These are phyloP conservation scores for Aeoliscus strigatus DNA, from an alignment of 2,797 vertebrate genomes.

Conservation along the genomic window DNA sequence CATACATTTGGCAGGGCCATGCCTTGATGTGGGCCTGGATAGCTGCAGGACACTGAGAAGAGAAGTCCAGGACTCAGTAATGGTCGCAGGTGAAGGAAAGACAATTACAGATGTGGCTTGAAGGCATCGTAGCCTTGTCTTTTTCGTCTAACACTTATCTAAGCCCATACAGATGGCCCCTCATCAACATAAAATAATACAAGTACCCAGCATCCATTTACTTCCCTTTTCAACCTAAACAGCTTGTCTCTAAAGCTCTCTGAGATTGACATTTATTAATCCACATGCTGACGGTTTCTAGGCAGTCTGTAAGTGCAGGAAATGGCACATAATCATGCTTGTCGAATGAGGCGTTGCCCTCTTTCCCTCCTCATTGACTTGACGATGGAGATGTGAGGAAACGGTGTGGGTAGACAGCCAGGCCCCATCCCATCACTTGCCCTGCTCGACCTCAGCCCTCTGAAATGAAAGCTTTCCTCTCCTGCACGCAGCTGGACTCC, in stretches of 20 bases:
- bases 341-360: constrained; percentile 36
- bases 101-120: constrained; percentile 71
- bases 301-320: constrained; percentile 34
- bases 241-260: constrained; percentile 11
- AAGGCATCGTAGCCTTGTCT: constrained; percentile 64
- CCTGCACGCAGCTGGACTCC: constrained; percentile 62
- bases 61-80: constrained; percentile 55
- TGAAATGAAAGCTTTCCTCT: constrained; percentile 70
- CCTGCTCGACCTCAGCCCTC: constrained; percentile 51
- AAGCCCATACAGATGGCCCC: constrained; percentile 54
- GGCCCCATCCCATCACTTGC: constrained; percentile 47
- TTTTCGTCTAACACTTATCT: constrained; percentile 59
- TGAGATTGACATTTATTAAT: constrained; percentile 46
- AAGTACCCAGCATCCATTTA: constrained; percentile 22
- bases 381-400: constrained; percentile 57
- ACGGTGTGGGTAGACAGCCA: constrained; percentile 33
- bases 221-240: constrained; percentile 13
- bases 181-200: constrained; percentile 37
- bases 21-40: constrained; percentile 72
- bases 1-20: constrained; percentile 59
- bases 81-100: constrained; percentile 69
- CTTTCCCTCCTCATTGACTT: constrained; percentile 30
- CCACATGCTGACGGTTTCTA: constrained; percentile 20
- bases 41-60: constrained; percentile 61
- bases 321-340: constrained; percentile 46